Evolutionary conservation across 1,140 invertebrate species (phyloP).

Genomic region (Habropoda laboriosa): DNA sequence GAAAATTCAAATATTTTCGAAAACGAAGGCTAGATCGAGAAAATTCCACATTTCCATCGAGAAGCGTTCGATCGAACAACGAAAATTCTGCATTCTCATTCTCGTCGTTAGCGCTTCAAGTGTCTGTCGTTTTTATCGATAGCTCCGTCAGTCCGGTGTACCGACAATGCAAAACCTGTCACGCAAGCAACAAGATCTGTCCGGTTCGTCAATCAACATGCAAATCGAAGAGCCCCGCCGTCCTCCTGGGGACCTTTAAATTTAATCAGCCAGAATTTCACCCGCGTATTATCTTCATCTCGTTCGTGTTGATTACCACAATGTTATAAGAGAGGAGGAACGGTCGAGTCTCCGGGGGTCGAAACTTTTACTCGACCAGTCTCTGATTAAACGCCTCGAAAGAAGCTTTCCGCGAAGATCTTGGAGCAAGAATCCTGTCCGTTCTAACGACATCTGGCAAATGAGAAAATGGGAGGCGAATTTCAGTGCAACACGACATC

Average conservation of each 20-base stretch:
- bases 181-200: conserved; percentile 41
- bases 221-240: conserved; percentile 38
- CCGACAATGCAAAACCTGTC: conserved; percentile 7
- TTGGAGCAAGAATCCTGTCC: not conserved
- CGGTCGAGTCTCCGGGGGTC: not conserved
- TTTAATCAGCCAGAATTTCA: conserved; percentile 18
- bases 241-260: conserved; percentile 3
- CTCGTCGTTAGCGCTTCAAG: not conserved
- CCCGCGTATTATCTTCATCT: not conserved
- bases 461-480: conserved; percentile 10
- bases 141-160: conserved; percentile 36
- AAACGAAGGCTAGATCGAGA: too few relatives aligned
- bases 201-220: conserved; percentile 65
- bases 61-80: too few relatives aligned
- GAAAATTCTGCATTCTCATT: not conserved
- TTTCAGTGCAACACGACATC: not conserved
- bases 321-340: not conserved
- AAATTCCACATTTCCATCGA: too few relatives aligned
- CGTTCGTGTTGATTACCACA: not conserved
- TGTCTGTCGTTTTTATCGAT: conserved; percentile 25
- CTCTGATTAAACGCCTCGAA: conserved; percentile 15
- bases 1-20: too few relatives aligned
- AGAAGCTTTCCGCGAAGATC: not conserved
- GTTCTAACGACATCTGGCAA: not conserved
- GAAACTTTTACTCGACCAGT: not conserved